Evolutionary conservation across 1,140 invertebrate species (phyloP), one percentile per base, ranked within the genome.

Genomic region (Cydia strobilella): DNA sequence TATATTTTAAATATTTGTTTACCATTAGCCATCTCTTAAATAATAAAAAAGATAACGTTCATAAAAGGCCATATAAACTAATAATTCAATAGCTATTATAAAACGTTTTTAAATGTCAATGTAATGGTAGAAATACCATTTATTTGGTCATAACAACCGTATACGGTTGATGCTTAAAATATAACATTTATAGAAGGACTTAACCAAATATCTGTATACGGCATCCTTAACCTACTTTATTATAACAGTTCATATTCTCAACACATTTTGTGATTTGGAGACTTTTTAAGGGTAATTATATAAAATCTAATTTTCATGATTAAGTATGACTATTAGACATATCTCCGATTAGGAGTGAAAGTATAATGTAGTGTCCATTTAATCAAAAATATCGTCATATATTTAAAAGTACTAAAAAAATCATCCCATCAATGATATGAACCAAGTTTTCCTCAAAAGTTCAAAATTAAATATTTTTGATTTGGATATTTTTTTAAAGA

Each of bases 81-180:
- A n/a, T 66, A 66, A 66, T n/a, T 66, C 12, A 66, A 31, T 27
- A 66, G 23, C 6, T 54, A 54, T 18, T 5, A 4, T 31, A 35
- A 25, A 66, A 25, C 23, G 27, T 9, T 31, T 9, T 65, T 5
- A 66, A 35, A 66, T 66, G 23, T 66, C 23, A 31, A 35, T n/a
- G 25, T 5, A 71, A 71, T 71, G 66, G 66, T 71, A 71, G 27
- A 71, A 20, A 18, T 71, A 71, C 66, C 66, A 71, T 71, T 71
- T 71, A 39, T 35, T 71, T 71, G 62, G 62, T 71, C n/a, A 27
- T 9, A 27, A 15, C 66, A 71, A 71, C 66, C 66, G n/a, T 71
- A 42, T 39, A 71, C n/a, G 66, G 66, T 71, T 71, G 66, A 71
- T 6, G n/a, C 51, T 54, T 7, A 54, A 54, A 54, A 54, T 18